Conservation (phyloP, 2,888 invertebrate species). For the Argynnis bischoffii region DNA sequence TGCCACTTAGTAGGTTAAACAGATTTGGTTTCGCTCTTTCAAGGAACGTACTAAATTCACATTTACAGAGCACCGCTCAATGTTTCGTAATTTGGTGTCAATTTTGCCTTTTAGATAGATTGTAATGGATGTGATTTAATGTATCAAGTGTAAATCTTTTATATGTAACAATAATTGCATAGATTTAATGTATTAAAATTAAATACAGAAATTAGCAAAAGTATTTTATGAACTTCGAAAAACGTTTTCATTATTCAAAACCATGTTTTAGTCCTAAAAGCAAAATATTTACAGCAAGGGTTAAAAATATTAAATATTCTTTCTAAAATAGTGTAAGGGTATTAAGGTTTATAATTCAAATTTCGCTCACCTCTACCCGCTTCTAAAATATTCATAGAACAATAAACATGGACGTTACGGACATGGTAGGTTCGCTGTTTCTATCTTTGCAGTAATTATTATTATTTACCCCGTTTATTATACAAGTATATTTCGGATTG, state of each 20-base stretch:
- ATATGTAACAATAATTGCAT: not conserved
- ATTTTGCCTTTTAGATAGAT: not conserved
- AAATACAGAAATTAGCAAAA: too few species aligned
- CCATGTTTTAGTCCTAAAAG: too few species aligned
- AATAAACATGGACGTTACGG: conserved; percentile 43
- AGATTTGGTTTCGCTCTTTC: conserved; percentile 49
- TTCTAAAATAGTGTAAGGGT: conserved; percentile 22
- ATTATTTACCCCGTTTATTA: conserved; percentile 16
- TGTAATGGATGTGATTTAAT: not conserved
- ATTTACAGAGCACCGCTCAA: conserved; percentile 15
- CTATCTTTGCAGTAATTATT: conserved; percentile 29
- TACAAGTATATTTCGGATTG: not conserved
- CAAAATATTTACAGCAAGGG: too few species aligned
- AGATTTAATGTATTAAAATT: too few species aligned
- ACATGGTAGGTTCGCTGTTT: conserved; percentile 37
- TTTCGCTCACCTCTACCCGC: conserved; percentile 46
- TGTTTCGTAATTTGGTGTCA: conserved; percentile 6
- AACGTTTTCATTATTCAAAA: too few species aligned
- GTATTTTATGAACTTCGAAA: too few species aligned
- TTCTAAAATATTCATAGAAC: conserved; percentile 54
- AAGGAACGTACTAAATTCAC: conserved; percentile 25
- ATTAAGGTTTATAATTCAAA: conserved; percentile 44
- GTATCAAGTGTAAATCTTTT: not conserved
- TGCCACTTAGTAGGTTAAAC: conserved; percentile 55
- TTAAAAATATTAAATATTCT: conserved; percentile 18